A percentile compares a stretch with the other conserved stretches of the same genome.
Evolutionary conservation across 2,113 vertebrate genomes (phyloP).

Genomic region (Galemys pyrenaicus): DNA sequence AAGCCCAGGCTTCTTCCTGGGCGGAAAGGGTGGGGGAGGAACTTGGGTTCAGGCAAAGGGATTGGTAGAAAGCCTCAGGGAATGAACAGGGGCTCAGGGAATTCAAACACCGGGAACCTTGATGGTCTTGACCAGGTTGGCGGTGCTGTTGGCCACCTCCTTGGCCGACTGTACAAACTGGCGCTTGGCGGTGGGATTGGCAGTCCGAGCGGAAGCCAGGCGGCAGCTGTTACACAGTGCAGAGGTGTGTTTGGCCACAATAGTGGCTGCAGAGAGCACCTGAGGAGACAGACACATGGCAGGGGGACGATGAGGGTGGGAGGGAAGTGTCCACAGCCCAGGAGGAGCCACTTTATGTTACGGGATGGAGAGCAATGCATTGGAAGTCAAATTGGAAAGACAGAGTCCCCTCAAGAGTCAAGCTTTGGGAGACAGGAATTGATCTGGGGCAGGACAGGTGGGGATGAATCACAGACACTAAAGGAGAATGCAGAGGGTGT

Average conservation of each 20-base stretch:
- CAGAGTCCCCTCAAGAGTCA: not conserved
- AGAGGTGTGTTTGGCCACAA: constrained; percentile 98
- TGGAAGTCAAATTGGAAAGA: not conserved
- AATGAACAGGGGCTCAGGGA: not conserved
- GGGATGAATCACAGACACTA: not conserved
- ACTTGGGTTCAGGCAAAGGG: not conserved
- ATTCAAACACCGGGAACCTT: constrained; percentile 87
- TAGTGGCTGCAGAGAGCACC: constrained; percentile 98
- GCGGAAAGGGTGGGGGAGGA: not conserved
- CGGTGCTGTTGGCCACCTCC: constrained; percentile 98
- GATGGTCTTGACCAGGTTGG: constrained; percentile 98
- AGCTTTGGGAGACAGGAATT: not conserved
- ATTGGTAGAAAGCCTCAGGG: not conserved
- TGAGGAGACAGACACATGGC: constrained; percentile 64
- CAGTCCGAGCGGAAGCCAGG: constrained; percentile 93
- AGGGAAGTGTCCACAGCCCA: not conserved
- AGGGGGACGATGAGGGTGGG: not conserved
- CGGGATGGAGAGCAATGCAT: not conserved
- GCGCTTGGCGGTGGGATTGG: constrained; percentile 97
- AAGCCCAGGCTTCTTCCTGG: not conserved
- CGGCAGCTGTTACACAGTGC: constrained; percentile 97
- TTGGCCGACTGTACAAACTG: constrained; percentile 99
- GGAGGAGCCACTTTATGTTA: not conserved
- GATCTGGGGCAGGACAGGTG: not conserved
- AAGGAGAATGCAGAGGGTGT: not conserved